Base-by-base conservation (phyloP, 2,888 invertebrate species). In the Thecocarcelia acutangulata region DNA sequence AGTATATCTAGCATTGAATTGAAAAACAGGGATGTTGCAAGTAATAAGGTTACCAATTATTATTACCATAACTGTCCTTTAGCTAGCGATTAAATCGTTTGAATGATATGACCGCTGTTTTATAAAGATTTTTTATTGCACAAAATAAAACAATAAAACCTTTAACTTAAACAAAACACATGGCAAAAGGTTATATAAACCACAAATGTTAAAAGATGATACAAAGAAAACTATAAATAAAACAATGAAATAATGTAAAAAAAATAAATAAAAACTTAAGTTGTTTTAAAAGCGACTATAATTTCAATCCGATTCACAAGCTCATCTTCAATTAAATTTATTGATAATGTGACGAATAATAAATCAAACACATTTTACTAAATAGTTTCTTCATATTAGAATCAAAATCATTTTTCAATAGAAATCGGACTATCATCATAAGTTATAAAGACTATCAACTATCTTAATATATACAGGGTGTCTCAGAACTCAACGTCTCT, bases 141-240 rank as follows among this genome's bases (percentile, higher is more conserved):
- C 2, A 17, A 52, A 52, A 52, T 46, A 33, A 54, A 54, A 54
- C 42, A 54, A 63, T 19, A 44, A 54, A 33, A 68, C 13, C 54
- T 13, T 48, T 4, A 72, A 61, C 15, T 68, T 28, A 11, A 66
- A 69, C 15, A 59, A 54, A 59, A 44, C 11, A 52, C 66, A 68
- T 68, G 66, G n/a, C 48, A 68, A 80, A 76, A 80, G 76, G 76
- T 80, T 80, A 72, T 76, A 72, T 76, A 59, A 72, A 59, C 59
- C 70, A 74, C 33, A 76, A 80, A 80, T 80, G 80, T 37, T 76
- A 70, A 33, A 63, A 61, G 21, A 80, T 24, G 69, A 74, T 48
- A 17, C 19, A 24, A 40, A 37, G 37, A 40, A 63, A 44, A 56
- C 21, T 9, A 28, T 56, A 28, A 48, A 48, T n/a, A 63, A 28